Percentiles rank a stretch among this genome's conserved stretches.
phyloP scores from a whole-genome alignment of 1,140 invertebrate genomes.

The Riptortus pedestris region DNA sequence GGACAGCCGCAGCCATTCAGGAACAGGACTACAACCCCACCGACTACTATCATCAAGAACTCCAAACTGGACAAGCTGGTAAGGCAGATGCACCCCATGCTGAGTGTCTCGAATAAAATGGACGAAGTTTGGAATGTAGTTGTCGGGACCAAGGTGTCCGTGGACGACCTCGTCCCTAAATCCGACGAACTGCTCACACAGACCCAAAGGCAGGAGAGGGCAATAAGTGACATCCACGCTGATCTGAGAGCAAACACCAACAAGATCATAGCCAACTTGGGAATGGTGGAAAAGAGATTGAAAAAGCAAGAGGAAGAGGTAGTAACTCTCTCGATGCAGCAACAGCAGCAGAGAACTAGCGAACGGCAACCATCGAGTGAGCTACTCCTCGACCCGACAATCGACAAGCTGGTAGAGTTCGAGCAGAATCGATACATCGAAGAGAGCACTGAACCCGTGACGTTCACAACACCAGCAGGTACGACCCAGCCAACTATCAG shows the following conservation, averaged over 20 bases:
- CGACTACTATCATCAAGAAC: constrained; percentile 43
- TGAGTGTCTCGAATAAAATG: constrained; percentile 72
- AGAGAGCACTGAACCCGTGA: constrained; percentile 38
- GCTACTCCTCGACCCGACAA: constrained; percentile 61
- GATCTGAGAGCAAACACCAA: constrained; percentile 71
- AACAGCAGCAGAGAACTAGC: constrained; percentile 36
- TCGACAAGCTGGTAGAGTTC: constrained; percentile 63
- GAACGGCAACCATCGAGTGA: constrained; percentile 56
- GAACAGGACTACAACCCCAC: constrained; percentile 37
- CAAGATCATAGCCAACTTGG: constrained; percentile 75
- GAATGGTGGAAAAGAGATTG: constrained; percentile 68
- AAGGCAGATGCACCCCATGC: constrained; percentile 66
- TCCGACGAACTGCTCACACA: constrained; percentile 74
- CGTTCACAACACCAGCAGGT: constrained; percentile 28
- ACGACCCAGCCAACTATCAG: constrained; percentile 31
- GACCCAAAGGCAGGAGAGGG: constrained; percentile 72
- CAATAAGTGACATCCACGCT: constrained; percentile 75
- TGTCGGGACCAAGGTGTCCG: constrained; percentile 72
- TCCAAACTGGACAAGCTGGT: constrained; percentile 68
- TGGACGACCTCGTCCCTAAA: constrained; percentile 71
- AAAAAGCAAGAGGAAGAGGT: constrained; percentile 73
- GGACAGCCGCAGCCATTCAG: constrained; percentile 34
- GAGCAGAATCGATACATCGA: constrained; percentile 39
- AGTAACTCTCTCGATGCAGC: constrained; percentile 55
- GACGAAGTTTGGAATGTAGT: constrained; percentile 81